Evolutionary conservation across 2,113 vertebrate species (phyloP), one percentile per base, ranked within the genome.

Genomic region (Sorex araneus): DNA sequence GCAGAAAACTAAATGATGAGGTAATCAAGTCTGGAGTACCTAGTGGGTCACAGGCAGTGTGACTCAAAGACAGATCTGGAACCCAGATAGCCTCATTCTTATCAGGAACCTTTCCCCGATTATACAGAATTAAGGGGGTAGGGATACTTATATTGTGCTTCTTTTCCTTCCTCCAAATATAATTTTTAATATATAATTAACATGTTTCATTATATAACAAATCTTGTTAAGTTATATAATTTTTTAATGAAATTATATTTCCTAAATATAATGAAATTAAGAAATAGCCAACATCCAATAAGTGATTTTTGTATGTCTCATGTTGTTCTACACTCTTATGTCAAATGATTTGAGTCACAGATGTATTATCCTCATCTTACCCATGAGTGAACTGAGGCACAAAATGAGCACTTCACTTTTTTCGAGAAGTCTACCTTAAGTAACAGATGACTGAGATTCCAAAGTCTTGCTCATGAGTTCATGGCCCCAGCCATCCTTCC

Each of bases 401-500:
- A 21, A 5, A 60, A 60, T n/a, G 15, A 21, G 19, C 5, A 18
- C 57, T 23, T 60, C 23, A 60, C 47, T 50, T 50, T 50, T 10
- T 63, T 30, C 34, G 43, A 25, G 10, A 45, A 50, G 81, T 47
- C 36, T 34, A 30, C 18, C 2, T 60, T 13, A 54, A 50, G 16
- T 63, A 25, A 47, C 15, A 32, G 34, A 40, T 75, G 25, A 76
- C 57, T 81, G 43, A 60, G 18, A 74, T 54, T 30, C n/a, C 2
- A 6, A 73, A 11, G 57, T 11, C 6, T 19, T 16, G 73, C 19
- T 54, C 64, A 27, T n/a, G 43, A 34, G 34, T 40, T 1, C 3
- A n/a, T n/a, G 1, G 0, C 36, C n/a, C 10, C 34, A 70, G 12
- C 30, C 13, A 6, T 69, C 27, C n/a, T 0, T 4, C 8, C 16